A percentile compares a stretch with the other conserved stretches of the same genome.
phyloP scores from a whole-genome alignment of 92 coral and sea anemone genomes.

The Phenganax subtilis region DNA sequence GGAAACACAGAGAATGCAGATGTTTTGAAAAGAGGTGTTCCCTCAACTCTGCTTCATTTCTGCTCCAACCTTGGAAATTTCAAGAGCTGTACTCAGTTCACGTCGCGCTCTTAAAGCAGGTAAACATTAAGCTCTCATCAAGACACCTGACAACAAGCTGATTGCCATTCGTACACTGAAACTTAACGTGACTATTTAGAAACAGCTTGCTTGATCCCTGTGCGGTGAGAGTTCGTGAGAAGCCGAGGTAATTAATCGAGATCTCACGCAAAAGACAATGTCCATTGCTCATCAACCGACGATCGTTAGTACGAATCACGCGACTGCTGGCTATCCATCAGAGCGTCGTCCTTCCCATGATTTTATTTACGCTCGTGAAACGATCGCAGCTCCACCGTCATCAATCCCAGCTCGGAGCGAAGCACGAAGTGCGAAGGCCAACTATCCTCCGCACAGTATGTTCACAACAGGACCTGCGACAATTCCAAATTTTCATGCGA shows the following conservation, averaged over 20 bases:
- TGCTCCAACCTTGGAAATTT: slow-evolving; percentile 40
- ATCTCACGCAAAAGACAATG: slow-evolving; percentile 42
- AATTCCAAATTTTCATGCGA: slow-evolving; percentile 29
- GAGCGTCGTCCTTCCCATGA: slow-evolving; percentile 42
- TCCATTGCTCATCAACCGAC: slow-evolving; percentile 36
- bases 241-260: slow-evolving; percentile 15
- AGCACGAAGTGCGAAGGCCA: slow-evolving; percentile 23
- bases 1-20: slow-evolving; percentile 45
- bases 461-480: slow-evolving; percentile 42
- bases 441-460: slow-evolving; percentile 41
- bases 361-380: slow-evolving; percentile 36
- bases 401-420: slow-evolving; percentile 23
- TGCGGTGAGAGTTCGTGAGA: slow-evolving; percentile 16
- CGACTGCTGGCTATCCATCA: slow-evolving; percentile 25
- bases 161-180: slow-evolving; percentile 1
- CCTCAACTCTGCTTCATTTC: slow-evolving; percentile 36
- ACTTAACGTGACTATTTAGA: slow-evolving; percentile 19
- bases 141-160: slow-evolving; percentile 44
- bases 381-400: slow-evolving; percentile 25
- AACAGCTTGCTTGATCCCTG: slow-evolving; percentile 29
- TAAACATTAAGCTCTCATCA: slow-evolving; percentile 28
- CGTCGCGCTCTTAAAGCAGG: slow-evolving; percentile 28
- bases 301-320: slow-evolving; percentile 35
- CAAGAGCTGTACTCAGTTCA: neutral
- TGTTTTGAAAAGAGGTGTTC: slow-evolving; percentile 48